phyloP scores from a whole-genome alignment of 2,797 vertebrate genomes.

The Myoxocephalus aenaeus region DNA sequence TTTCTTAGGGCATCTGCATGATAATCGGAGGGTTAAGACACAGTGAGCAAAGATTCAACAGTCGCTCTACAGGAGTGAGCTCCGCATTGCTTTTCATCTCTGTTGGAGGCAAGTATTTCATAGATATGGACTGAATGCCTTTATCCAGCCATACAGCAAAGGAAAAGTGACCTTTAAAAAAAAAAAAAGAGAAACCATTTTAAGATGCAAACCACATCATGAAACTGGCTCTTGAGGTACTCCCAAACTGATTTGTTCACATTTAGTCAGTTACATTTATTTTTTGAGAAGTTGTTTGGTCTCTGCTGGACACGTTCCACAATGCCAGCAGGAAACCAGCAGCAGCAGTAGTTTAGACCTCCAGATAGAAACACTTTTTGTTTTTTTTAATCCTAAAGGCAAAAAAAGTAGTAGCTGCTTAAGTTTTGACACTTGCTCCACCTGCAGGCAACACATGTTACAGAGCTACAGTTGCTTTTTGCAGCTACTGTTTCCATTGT shows the following conservation, averaged over 20 bases:
- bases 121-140: neutral
- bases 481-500: neutral
- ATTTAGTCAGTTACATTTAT: neutral
- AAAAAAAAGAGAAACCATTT: neutral
- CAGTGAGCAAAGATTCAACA: conserved; percentile 92
- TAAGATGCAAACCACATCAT: neutral
- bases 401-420: neutral
- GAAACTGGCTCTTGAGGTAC: neutral
- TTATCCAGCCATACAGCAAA: neutral
- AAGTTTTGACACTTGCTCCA: neutral
- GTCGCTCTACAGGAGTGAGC: conserved; percentile 90
- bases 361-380: neutral
- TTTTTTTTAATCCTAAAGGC: neutral
- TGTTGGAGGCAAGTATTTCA: conserved; percentile 85
- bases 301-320: neutral
- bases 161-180: neutral
- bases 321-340: neutral
- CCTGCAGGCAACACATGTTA: neutral
- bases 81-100: conserved; percentile 92
- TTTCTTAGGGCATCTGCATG: conserved; percentile 89
- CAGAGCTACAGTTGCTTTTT: neutral
- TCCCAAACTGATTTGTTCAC: neutral
- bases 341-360: neutral
- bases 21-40: conserved; percentile 91
- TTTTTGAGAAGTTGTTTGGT: neutral